Percentiles rank a stretch among this genome's conserved stretches.
Conservation (phyloP, 1,140 invertebrate species). For the Gonioctena quinquepunctata region DNA sequence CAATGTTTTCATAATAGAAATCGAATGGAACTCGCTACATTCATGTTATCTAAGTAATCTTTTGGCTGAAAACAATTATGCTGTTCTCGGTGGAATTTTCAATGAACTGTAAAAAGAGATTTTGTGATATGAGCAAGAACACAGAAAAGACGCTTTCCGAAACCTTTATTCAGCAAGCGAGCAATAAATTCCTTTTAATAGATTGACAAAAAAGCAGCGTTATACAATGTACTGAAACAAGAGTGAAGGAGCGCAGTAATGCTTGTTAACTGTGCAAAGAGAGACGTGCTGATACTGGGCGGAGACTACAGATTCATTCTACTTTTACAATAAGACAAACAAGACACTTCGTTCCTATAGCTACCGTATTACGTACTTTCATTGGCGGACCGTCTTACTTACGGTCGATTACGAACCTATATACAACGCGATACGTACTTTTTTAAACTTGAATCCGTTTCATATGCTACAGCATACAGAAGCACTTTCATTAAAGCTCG, state of each 20-base stretch:
- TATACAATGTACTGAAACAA: constrained; percentile 31
- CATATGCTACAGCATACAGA: neutral
- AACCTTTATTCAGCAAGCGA: neutral
- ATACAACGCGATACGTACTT: constrained; percentile 19
- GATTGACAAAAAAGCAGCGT: constrained; percentile 30
- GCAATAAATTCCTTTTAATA: constrained; percentile 30
- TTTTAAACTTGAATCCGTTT: constrained; percentile 14
- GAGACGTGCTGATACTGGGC: constrained; percentile 42
- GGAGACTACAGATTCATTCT: constrained; percentile 35
- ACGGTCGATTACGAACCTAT: constrained; percentile 47
- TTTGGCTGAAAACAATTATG: constrained; percentile 3
- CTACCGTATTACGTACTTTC: constrained; percentile 47
- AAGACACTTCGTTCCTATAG: constrained; percentile 48
- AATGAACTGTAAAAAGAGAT: neutral
- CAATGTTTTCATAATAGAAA: too few species aligned
- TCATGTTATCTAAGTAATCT: neutral
- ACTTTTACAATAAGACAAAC: constrained; percentile 51
- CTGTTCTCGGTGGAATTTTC: neutral
- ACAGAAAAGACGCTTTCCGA: neutral
- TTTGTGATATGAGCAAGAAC: neutral
- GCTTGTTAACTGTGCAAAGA: constrained; percentile 24
- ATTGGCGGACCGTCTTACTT: constrained; percentile 37
- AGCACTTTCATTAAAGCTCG: neutral
- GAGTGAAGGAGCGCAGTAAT: constrained; percentile 28
- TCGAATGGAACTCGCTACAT: neutral